Evolutionary conservation across 1,140 invertebrate species (phyloP).

Genomic region (Zaprionus vittiger): DNA sequence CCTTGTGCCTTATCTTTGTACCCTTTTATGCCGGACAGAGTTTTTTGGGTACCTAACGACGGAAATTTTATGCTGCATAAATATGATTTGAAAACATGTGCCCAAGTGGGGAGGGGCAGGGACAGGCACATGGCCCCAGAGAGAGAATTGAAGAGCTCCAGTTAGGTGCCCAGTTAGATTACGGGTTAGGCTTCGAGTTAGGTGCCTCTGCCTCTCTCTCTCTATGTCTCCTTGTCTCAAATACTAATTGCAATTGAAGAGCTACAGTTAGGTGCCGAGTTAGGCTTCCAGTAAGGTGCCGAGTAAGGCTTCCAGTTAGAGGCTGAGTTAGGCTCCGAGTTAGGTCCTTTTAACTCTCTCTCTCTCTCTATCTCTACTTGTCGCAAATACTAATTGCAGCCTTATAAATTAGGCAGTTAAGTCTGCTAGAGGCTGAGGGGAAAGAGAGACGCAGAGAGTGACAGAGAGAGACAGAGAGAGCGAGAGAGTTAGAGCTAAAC

Average conservation of each 20-base stretch:
- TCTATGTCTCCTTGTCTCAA: too few species aligned
- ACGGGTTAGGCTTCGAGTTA: too few species aligned
- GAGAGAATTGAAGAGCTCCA: too few species aligned
- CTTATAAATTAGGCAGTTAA: slow-evolving; percentile 46
- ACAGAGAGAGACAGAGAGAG: neutral
- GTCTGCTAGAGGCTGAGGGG: neutral
- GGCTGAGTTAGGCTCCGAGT: too few species aligned
- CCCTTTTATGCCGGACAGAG: slow-evolving; percentile 21
- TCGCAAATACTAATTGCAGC: slow-evolving; percentile 4
- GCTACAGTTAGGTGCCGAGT: too few species aligned
- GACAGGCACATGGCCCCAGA: neutral
- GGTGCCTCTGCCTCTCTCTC: too few species aligned
- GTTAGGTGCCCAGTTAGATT: too few species aligned
- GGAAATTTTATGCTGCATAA: slow-evolving; percentile 26
- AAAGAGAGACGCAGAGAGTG: neutral
- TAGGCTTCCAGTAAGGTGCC: neutral
- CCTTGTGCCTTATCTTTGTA: slow-evolving; percentile 10
- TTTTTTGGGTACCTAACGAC: slow-evolving; percentile 10
- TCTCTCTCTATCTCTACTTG: neutral
- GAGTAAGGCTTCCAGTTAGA: too few species aligned
- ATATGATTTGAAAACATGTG: slow-evolving; percentile 21
- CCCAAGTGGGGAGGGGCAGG: neutral
- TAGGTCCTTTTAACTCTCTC: neutral
- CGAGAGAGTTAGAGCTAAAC: neutral
- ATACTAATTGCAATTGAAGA: too few species aligned